Evolutionary conservation across 2,888 invertebrate species (phyloP), one percentile per base, ranked within the genome.

Genomic region (Aphidius colemani): DNA sequence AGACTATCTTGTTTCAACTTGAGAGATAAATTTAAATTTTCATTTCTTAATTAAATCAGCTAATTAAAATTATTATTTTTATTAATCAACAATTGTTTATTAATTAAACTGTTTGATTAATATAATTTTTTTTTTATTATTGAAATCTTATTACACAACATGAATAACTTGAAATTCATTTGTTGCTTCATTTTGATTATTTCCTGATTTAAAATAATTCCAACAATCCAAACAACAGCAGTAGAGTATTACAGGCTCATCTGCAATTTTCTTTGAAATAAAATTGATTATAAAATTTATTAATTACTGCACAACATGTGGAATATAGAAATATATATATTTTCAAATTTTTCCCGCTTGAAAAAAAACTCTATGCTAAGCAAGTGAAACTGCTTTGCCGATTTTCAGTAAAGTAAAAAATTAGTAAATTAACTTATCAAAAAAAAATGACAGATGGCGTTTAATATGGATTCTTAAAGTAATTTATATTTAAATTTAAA

Each of bases 121-220:
- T 30, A 30, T 30, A 5, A 13, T 64, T 57, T 51, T 43, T 30
- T 61, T 45, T 64, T 56, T 5, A 53, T 49, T 59, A 6, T 13
- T 48, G 7, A 8, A 8, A 59, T n/a, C 65, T 62, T 66, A 59
- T 75, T 11, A 77, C 74, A 78, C 74, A 40, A 79, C 69, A 59
- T 80, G 79, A 41, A 79, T 67, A 10, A 81, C 76, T 73, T 78
- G 77, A 67, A 80, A 81, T 67, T 81, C 81, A 45, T 80, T 78
- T 4, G 61, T 58, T 7, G 74, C 70, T 43, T 43, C 62, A 30
- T 62, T 39, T 11, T 43, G 18, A 7, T 48, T 40, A 2, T 61
- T 40, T 11, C 67, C 64, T n/a, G 56, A 50, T 63, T 69, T 74
- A 7, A 74, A 39, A 59, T 78, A 78, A 56, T 72, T 72, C 61